phyloP scores from a whole-genome alignment of 2,888 invertebrate genomes.

The Stenodema calcarata region DNA sequence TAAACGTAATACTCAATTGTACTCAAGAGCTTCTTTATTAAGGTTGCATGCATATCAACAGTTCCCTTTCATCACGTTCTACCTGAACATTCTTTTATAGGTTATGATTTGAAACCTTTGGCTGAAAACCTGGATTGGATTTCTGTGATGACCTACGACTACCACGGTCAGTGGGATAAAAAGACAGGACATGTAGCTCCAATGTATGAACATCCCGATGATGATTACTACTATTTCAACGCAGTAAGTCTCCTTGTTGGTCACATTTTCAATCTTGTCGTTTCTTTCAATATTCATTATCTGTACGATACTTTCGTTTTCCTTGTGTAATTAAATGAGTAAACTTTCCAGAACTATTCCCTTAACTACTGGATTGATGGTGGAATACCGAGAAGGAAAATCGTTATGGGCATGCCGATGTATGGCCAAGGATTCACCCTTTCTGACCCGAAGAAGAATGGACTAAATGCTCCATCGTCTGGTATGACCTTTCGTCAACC shows the following conservation, averaged over 20 bases:
- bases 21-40: too few relatives aligned
- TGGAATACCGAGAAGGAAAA: slow-evolving; percentile 80
- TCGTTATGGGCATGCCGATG: slow-evolving; percentile 88
- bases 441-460: slow-evolving; percentile 68
- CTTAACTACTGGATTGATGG: slow-evolving; percentile 88
- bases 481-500: neutral
- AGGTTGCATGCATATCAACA: too few relatives aligned
- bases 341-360: slow-evolving; percentile 74
- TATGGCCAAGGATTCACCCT: slow-evolving; percentile 83
- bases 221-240: slow-evolving; percentile 82
- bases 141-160: slow-evolving; percentile 91
- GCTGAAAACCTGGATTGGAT: slow-evolving; percentile 85
- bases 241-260: slow-evolving; percentile 65
- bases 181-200: slow-evolving; percentile 90
- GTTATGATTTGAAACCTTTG: slow-evolving; percentile 80
- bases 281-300: too few relatives aligned
- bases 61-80: neutral
- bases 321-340: too few relatives aligned
- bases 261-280: neutral
- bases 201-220: slow-evolving; percentile 80
- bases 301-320: too few relatives aligned
- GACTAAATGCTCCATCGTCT: slow-evolving; percentile 77
- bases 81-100: slow-evolving; percentile 56
- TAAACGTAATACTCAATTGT: too few relatives aligned
- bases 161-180: slow-evolving; percentile 91